phyloP scores from a whole-genome alignment of 2,113 vertebrate species.

The Phrynocephalus versicolor region DNA sequence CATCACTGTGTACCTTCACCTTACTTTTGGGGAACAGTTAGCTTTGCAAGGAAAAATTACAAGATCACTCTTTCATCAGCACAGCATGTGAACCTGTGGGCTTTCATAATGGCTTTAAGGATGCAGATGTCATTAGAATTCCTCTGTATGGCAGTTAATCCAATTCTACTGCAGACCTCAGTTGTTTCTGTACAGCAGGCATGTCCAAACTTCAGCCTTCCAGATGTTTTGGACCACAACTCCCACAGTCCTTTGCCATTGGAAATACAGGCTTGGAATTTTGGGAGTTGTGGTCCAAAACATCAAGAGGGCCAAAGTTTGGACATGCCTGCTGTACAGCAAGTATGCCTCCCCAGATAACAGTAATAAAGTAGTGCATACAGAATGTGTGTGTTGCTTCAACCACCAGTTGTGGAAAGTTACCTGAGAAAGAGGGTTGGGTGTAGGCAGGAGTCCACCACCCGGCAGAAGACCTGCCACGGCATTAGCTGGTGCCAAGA shows the following conservation, averaged over 20 bases:
- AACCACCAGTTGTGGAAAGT: background rate
- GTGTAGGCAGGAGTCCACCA: conserved; percentile 96
- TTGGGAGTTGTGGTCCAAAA: too few relatives aligned
- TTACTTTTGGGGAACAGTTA: background rate
- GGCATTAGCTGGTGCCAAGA: conserved; percentile 98
- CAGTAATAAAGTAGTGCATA: fast-evolving
- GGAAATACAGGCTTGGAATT: too few relatives aligned
- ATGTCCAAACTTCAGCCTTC: too few relatives aligned
- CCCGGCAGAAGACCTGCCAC: conserved; percentile 99
- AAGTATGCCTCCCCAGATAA: too few relatives aligned
- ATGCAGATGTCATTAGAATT: background rate
- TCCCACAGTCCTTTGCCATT: too few relatives aligned
- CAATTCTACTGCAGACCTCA: background rate
- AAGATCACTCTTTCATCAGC: background rate
- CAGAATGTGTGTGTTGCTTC: fast-evolving
- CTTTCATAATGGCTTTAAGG: background rate
- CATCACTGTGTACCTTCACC: too few relatives aligned
- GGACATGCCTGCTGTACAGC: too few relatives aligned
- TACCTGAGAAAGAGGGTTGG: conserved; percentile 93
- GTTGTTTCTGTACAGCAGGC: too few relatives aligned
- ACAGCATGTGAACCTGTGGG: too few relatives aligned
- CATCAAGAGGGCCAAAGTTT: too few relatives aligned
- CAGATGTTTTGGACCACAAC: too few relatives aligned
- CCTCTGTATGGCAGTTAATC: background rate
- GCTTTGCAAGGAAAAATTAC: background rate